Conservation (phyloP, 2,113 vertebrate genomes). For the Campylorhamphus procurvoides region DNA sequence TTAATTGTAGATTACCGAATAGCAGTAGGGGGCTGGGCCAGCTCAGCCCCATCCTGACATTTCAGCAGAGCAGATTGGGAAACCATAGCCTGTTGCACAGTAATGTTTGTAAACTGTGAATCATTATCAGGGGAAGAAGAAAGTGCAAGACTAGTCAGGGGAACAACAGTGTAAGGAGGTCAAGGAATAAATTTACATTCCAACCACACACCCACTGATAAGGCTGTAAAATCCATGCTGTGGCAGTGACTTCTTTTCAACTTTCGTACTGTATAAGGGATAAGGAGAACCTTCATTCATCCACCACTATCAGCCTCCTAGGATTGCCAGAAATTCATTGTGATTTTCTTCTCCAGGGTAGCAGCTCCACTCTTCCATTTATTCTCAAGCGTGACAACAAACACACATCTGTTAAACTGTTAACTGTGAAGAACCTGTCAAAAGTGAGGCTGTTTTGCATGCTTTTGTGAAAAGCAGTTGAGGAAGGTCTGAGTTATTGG, state of each 20-base stretch:
- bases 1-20: not conserved
- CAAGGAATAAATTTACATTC: not conserved
- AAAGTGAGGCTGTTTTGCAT: not conserved
- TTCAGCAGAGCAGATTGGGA: not conserved
- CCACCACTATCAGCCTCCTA: not conserved
- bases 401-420: not conserved
- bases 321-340: not conserved
- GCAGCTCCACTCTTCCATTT: not conserved
- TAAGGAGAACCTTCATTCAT: not conserved
- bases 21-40: not conserved
- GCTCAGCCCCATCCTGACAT: not conserved
- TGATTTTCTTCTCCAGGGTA: not conserved
- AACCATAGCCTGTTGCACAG: not conserved
- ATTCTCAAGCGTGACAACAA: not conserved
- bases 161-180: not conserved
- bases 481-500: not conserved
- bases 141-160: not conserved
- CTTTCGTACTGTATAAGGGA: not conserved
- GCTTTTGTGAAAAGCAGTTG: not conserved
- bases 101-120: not conserved
- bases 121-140: not conserved
- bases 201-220: fast-evolving
- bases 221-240: not conserved
- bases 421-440: not conserved
- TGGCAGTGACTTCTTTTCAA: not conserved